Evolutionary conservation across 1,140 invertebrate genomes (phyloP).

Genomic region (Centruroides sculpturatus): DNA sequence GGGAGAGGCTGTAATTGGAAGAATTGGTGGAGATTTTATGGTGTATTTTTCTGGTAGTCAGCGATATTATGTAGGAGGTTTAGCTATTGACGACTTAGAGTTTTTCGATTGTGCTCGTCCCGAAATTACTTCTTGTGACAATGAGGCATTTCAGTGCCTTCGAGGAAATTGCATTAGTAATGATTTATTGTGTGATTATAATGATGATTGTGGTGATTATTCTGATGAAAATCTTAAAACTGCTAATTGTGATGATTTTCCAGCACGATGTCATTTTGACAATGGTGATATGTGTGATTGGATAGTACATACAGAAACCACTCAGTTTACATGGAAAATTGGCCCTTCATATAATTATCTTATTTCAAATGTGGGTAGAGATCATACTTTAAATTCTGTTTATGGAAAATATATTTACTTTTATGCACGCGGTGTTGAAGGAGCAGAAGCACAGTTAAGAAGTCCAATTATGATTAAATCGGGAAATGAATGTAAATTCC

Average conservation of each 20-base stretch:
- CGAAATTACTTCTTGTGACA: background rate
- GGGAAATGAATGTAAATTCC: constrained; percentile 5
- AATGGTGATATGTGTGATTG: constrained; percentile 6
- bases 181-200: constrained; percentile 10
- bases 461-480: constrained; percentile 11
- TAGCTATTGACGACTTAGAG: constrained; percentile 12
- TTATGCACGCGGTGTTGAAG: background rate
- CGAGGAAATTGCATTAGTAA: constrained; percentile 12
- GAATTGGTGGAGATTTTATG: constrained; percentile 10
- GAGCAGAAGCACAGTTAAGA: background rate
- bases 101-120: constrained; percentile 12
- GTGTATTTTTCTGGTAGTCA: constrained; percentile 4
- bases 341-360: background rate
- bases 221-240: constrained; percentile 12
- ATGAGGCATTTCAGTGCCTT: constrained; percentile 8
- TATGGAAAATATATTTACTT: constrained; percentile 13
- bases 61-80: background rate
- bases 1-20: constrained; percentile 8
- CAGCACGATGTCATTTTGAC: constrained; percentile 16
- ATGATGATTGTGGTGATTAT: constrained; percentile 19
- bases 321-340: constrained; percentile 6
- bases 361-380: background rate
- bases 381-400: constrained; percentile 17
- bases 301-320: background rate
- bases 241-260: constrained; percentile 10